Conservation (phyloP, 2,797 vertebrate species). For the Oreortyx pictus region DNA sequence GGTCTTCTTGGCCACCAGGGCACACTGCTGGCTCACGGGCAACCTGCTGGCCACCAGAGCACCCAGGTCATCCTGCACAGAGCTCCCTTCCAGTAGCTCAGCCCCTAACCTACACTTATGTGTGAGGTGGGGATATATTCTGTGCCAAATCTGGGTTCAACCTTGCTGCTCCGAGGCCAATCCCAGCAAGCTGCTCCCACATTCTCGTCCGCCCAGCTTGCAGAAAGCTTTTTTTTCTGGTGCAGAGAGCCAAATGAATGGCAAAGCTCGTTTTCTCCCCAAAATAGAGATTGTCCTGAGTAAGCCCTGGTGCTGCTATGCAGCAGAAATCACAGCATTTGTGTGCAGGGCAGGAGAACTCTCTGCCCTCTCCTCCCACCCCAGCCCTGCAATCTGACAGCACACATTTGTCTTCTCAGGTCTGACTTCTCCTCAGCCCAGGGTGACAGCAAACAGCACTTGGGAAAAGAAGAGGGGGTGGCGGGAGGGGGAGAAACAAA, state of each 20-base stretch:
- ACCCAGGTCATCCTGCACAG: no score
- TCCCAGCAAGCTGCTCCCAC: accelerated
- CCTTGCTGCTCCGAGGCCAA: neutral
- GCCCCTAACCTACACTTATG: no score
- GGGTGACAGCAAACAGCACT: constrained; percentile 8
- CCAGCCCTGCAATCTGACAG: constrained; percentile 17
- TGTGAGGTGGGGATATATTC: neutral
- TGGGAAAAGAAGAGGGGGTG: neutral
- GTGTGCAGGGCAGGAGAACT: neutral
- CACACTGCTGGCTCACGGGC: no score
- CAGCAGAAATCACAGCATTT: neutral
- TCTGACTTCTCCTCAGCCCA: neutral
- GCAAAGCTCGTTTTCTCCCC: neutral
- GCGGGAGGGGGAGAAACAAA: accelerated
- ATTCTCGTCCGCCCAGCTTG: accelerated
- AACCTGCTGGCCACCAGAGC: no score
- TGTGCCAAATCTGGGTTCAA: neutral
- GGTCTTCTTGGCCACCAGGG: no score
- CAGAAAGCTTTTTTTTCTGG: neutral
- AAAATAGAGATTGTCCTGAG: neutral
- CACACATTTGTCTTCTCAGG: constrained; percentile 26
- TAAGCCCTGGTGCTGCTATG: neutral
- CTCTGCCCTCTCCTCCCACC: constrained; percentile 25
- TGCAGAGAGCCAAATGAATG: neutral
- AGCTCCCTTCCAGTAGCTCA: no score